Conservation (phyloP, 2,797 vertebrate species). For the Poeciliopsis presidionis region DNA sequence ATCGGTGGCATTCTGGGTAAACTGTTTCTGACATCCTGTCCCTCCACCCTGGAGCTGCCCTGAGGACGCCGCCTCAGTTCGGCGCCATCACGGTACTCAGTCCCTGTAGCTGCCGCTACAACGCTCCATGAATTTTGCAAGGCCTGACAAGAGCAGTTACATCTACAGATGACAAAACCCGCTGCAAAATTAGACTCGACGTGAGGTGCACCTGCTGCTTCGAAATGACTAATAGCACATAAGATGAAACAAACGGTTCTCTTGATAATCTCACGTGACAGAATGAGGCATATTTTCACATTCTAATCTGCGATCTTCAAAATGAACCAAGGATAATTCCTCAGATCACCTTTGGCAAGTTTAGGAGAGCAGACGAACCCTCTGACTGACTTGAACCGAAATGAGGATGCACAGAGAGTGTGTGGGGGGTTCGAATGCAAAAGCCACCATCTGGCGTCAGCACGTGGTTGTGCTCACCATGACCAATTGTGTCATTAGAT, state of each 20-base stretch:
- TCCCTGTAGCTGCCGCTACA: constrained; percentile 40
- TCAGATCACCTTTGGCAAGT: constrained; percentile 54
- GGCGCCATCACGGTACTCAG: constrained; percentile 47
- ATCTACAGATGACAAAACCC: constrained; percentile 25
- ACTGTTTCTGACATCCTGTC: constrained; percentile 65
- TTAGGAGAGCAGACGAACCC: constrained; percentile 50
- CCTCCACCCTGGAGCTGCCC: constrained; percentile 68
- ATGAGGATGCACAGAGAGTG: constrained; percentile 62
- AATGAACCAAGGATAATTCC: constrained; percentile 23
- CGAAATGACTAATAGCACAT: constrained; percentile 30
- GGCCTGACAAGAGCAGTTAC: constrained; percentile 23
- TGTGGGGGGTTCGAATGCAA: constrained; percentile 63
- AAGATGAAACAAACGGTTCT: constrained; percentile 29
- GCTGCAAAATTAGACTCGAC: constrained; percentile 22
- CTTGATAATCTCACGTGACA: constrained; percentile 4
- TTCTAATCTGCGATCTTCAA: constrained; percentile 17
- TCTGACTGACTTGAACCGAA: constrained; percentile 42
- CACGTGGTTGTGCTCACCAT: constrained; percentile 74
- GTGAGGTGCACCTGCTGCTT: constrained; percentile 44
- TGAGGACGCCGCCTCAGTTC: constrained; percentile 59
- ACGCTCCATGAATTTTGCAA: constrained; percentile 28
- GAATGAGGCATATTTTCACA: constrained; percentile 8
- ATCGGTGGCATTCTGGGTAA: constrained; percentile 57
- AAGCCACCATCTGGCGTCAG: constrained; percentile 81
- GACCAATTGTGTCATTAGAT: constrained; percentile 84